phyloP scores from a whole-genome alignment of 2,797 vertebrate species.

The Helarctos malayanus region DNA sequence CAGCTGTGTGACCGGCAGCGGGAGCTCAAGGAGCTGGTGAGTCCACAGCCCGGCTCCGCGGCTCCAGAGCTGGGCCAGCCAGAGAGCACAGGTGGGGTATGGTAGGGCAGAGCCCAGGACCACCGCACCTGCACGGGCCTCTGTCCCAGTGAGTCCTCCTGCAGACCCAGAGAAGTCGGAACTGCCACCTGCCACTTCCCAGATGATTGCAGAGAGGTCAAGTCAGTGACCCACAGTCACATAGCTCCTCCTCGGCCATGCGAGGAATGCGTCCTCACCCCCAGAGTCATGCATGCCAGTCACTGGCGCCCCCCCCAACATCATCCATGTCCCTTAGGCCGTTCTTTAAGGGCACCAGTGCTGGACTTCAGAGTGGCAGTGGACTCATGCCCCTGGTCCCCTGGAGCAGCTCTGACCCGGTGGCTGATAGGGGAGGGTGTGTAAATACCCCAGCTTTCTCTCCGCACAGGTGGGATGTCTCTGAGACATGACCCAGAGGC shows the following conservation, averaged over 20 bases:
- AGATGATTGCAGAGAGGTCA: neutral
- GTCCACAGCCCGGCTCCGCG: conserved; percentile 22
- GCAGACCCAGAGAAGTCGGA: neutral
- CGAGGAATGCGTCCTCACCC: neutral
- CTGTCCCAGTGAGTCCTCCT: neutral
- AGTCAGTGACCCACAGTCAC: neutral
- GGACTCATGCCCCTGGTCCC: accelerated
- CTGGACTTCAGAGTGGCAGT: neutral
- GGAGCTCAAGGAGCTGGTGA: conserved; percentile 98
- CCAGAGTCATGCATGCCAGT: neutral
- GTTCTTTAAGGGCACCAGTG: neutral
- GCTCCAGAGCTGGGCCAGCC: accelerated
- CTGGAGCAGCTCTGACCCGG: neutral
- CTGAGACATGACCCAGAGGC: neutral
- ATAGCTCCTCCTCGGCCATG: accelerated
- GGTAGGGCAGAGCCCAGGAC: neutral
- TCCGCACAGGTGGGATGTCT: accelerated
- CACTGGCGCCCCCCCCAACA: accelerated
- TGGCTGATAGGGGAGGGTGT: neutral
- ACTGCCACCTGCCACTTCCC: neutral
- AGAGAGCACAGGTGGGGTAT: too few relatives aligned
- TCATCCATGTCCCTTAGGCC: neutral
- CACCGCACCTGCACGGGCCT: accelerated
- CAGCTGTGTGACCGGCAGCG: conserved; percentile 98
- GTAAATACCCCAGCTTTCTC: neutral